Evolutionary conservation across 2,888 invertebrate genomes (phyloP), one percentile per base, ranked within the genome.

Genomic region (Sphinx pinastri): DNA sequence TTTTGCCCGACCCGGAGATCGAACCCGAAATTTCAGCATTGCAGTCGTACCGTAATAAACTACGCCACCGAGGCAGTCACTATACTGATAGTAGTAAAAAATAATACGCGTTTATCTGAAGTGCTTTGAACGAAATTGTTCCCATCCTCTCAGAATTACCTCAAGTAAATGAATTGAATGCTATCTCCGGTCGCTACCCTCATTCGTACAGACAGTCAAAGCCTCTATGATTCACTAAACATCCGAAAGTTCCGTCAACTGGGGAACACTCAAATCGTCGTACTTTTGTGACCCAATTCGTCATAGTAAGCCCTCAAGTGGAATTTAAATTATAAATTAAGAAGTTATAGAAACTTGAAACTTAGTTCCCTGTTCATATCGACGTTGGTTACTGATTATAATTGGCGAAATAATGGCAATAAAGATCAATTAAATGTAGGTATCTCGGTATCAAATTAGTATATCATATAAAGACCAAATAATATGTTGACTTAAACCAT

Each of bases 261-360:
- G 51, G 84, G 85, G 85, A 87, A 79, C 78, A 72, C 79, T 81
- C 76, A 80, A 84, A 85, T 84, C 84, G 83, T 84, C 86, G 82
- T 84, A 83, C 78, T 84, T 87, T 63, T 82, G 81, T 78, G 80
- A 78, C 78, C 76, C 76, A 76, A 84, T 87, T 81, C 69, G 31
- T 51, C 70, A 67, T 67, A 67, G 49, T 47, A 67, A 31, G n/a
- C 66, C 16, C 66, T 51, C 66, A 13, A 51, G 67, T 25, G 19
- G 31, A n/a, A n/a, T 52, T 31, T 19, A n/a, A 52, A 52, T 38
- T 54, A 67, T 67, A 2, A 63, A 49, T 63, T 49, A 13, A 19
- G 49, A 25, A 63, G 47, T 13, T 19, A 12, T 25, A n/a, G 6
- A 16, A 60, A 19, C 2, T 5, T 12, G 7, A n/a, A n/a, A 14